These are phyloP conservation scores for Cheilosia scutellata DNA, from an alignment of 2,888 invertebrate genomes.

Conservation along the genomic window DNA sequence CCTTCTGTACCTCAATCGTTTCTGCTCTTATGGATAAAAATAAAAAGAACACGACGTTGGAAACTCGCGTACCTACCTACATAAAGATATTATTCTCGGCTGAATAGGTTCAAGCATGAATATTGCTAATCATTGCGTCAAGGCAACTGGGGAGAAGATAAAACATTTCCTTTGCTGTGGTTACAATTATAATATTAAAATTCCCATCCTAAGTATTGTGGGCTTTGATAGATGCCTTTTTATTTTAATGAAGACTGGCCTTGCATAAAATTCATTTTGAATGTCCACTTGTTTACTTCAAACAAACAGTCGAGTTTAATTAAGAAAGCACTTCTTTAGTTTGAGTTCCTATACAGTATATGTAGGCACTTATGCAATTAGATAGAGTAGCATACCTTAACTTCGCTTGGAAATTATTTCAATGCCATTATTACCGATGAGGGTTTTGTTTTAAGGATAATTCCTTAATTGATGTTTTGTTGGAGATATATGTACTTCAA, in stretches of 20 bases:
- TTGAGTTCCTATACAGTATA: background rate
- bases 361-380: background rate
- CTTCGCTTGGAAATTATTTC: background rate
- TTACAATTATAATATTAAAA: constrained; percentile 47
- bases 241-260: background rate
- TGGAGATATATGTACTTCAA: background rate
- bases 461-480: background rate
- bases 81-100: constrained; percentile 31
- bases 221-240: constrained; percentile 2
- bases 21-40: constrained; percentile 32
- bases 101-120: constrained; percentile 51
- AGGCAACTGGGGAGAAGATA: background rate
- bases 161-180: constrained; percentile 29
- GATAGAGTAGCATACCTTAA: background rate
- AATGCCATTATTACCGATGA: background rate
- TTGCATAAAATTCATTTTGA: background rate
- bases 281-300: background rate
- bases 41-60: constrained; percentile 36
- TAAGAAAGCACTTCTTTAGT: background rate
- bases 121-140: constrained; percentile 38
- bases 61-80: background rate
- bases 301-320: background rate
- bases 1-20: constrained; percentile 49
- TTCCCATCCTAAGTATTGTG: constrained; percentile 9
- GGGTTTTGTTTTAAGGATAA: background rate